Evolutionary conservation across 2,113 vertebrate species (phyloP), one percentile per base, ranked within the genome.

Genomic region (Thamnophis sirtalis): DNA sequence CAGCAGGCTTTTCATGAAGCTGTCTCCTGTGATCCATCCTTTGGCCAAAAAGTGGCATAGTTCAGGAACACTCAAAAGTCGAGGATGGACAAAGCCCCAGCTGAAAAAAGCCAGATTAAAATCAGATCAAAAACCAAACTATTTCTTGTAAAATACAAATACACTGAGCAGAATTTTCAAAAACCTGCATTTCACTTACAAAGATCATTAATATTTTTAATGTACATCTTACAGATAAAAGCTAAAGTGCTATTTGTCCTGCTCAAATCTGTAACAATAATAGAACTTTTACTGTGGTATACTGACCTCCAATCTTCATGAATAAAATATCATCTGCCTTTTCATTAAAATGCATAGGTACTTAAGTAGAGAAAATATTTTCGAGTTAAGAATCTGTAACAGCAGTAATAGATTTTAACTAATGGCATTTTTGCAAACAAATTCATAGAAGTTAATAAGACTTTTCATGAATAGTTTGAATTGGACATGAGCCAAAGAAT

Each of bases 41-140:
- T 99, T 99, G 88, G 99, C 99, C 87, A 99, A 94, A 93, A 99
- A 98, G 93, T 98, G 98, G 85, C 98, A 99, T 93, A 99, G 97
- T 95, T 99, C 99, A 8, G 99, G 99, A 58, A 99, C 98, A 38
- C 98, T 99, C 2, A 99, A 97, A 91, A 99, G 96, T 93, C 96
- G 98, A 56, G 99, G 99, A 96, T 99, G 99, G 95, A 99, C 98
- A 3, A 99, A 98, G 89, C 98, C 99, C 99, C 99, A 99, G 95
- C 99, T 99, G 96, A 51, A 95, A 55, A 86, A 5, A 85, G 58
- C 0, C 33, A 63, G 85, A 89, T 2, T 13, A 55, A 51, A 51
- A 51, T 51, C 50, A 51, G 8, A 51, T 51, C 8, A 51, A 51
- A 51, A 51, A 51, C 50, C 50, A 51, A 51, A 51, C 50, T 51